phyloP scores from a whole-genome alignment of 92 coral and sea anemone genomes.

The Parazoanthus swiftii region DNA sequence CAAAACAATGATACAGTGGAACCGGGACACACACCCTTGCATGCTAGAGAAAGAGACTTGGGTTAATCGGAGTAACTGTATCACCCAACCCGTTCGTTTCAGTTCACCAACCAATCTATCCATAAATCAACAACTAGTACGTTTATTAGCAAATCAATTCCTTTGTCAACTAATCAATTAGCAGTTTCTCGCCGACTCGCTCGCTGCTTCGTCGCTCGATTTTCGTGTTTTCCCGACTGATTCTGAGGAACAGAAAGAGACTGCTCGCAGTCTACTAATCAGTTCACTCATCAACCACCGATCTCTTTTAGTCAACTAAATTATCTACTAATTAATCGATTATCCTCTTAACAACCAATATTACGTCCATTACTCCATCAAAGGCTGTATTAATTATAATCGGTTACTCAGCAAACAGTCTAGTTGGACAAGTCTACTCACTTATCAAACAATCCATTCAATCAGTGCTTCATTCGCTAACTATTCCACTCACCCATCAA shows the following conservation, averaged over 20 bases:
- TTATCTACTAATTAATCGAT: not conserved
- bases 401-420: not conserved
- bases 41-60: conserved; percentile 47
- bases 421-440: not conserved
- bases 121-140: not conserved
- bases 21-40: conserved; percentile 89
- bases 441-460: not conserved
- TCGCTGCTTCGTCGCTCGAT: too few species aligned
- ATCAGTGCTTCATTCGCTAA: not conserved
- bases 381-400: too few species aligned
- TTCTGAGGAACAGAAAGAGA: too few species aligned
- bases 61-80: not conserved
- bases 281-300: not conserved
- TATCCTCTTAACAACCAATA: not conserved
- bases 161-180: not conserved
- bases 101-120: not conserved
- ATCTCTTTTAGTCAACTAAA: not conserved
- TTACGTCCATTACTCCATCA: not conserved
- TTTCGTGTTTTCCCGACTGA: too few species aligned
- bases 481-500: not conserved
- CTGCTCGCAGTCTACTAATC: not conserved
- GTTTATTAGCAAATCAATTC: not conserved
- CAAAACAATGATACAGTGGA: conserved; percentile 98
- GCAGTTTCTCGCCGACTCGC: too few species aligned
- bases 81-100: not conserved